A percentile compares a stretch with the other conserved stretches of the same genome.
Evolutionary conservation across 1,140 invertebrate genomes (phyloP).

Genomic region (Pseudachorutes palmiensis): DNA sequence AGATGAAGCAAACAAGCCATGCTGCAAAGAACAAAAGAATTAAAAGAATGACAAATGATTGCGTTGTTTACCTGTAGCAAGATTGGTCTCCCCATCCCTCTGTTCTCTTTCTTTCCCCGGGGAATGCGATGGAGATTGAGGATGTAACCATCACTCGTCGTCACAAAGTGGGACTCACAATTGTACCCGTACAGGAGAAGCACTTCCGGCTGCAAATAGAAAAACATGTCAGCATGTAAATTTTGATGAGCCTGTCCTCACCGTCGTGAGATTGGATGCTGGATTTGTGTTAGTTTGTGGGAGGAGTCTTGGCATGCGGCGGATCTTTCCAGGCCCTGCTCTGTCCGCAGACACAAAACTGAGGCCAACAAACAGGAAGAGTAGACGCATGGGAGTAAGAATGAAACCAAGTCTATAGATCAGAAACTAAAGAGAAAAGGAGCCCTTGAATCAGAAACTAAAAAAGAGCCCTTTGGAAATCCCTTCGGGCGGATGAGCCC

Average conservation of each 20-base stretch:
- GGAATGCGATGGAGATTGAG: constrained; percentile 37
- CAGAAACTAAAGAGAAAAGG: too few relatives aligned
- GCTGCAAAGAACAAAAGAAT: too few relatives aligned
- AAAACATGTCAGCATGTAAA: neutral
- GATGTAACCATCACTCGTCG: constrained; percentile 35
- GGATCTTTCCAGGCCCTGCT: neutral
- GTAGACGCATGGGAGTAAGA: neutral
- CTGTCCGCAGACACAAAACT: neutral
- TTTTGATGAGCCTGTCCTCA: constrained; percentile 9
- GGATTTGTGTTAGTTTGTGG: constrained; percentile 18
- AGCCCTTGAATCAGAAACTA: too few relatives aligned
- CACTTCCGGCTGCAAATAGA: constrained; percentile 26
- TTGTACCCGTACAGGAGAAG: constrained; percentile 29
- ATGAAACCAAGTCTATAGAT: too few relatives aligned
- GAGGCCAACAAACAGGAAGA: neutral
- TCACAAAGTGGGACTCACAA: constrained; percentile 31
- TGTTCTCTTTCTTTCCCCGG: too few relatives aligned
- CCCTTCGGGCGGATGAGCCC: too few relatives aligned
- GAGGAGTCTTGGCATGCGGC: neutral
- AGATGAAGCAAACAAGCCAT: constrained; percentile 34
- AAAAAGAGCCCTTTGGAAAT: too few relatives aligned
- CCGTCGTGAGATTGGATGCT: constrained; percentile 21
- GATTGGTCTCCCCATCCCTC: constrained; percentile 13
- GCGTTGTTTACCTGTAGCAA: neutral
- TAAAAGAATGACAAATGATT: constrained; percentile 30